Conservation (phyloP, 2,888 invertebrate genomes). For the Beris morrisii region DNA sequence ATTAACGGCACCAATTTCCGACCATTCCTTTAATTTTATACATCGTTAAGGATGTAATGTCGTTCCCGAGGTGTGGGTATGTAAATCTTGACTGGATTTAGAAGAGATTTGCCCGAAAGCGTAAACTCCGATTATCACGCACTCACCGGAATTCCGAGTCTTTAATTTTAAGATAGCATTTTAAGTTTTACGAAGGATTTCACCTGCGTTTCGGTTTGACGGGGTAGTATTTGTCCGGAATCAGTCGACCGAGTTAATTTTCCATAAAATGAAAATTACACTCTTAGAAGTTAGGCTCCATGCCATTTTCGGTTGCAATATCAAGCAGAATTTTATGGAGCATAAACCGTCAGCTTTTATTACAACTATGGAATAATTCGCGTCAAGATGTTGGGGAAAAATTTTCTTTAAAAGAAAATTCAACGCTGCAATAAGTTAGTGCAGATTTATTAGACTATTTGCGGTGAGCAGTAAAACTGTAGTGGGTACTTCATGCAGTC, state of each 20-base stretch:
- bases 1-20: too few relatives aligned
- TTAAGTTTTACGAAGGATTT: neutral
- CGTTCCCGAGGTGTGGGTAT: too few relatives aligned
- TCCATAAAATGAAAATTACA: slow-evolving; percentile 17
- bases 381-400: slow-evolving; percentile 3
- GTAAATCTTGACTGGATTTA: too few relatives aligned
- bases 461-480: slow-evolving; percentile 13
- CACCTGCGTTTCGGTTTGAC: neutral
- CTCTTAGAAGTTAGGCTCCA: slow-evolving; percentile 4
- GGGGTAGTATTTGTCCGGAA: neutral
- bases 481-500: slow-evolving; percentile 8
- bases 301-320: slow-evolving; percentile 29
- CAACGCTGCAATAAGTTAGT: slow-evolving; percentile 8
- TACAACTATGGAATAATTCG: slow-evolving; percentile 23
- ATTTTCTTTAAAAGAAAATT: slow-evolving; percentile 16
- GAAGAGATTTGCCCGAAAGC: too few relatives aligned
- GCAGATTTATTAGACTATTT: slow-evolving; percentile 14
- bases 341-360: slow-evolving; percentile 27
- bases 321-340: slow-evolving; percentile 21
- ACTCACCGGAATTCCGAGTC: slow-evolving; percentile 11
- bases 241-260: slow-evolving; percentile 26
- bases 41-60: too few relatives aligned
- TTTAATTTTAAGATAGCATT: neutral
- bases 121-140: slow-evolving; percentile 22
- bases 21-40: too few relatives aligned